Evolutionary conservation across 2,113 vertebrate species (phyloP), one percentile per base, ranked within the genome.

Genomic region (Malurus melanocephalus): DNA sequence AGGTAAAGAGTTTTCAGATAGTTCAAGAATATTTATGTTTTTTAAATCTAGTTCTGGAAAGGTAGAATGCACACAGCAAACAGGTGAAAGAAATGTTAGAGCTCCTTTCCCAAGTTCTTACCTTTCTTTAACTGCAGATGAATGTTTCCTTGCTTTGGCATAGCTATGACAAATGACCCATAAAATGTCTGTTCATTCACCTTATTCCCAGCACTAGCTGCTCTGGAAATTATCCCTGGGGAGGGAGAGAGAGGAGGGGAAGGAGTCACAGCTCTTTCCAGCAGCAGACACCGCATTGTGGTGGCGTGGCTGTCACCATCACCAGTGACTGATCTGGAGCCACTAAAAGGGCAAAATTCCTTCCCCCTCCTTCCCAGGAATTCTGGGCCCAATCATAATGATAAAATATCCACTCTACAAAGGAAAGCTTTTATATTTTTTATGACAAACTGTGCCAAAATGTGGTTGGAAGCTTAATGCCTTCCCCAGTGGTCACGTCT

Each of bases 121-220:
- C 21, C 9, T 77, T 87, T 85, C 43, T 82, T 87, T 80, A 65
- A 60, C 49, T 83, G 67, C 53, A 71, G 69, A 57, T 89, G 49
- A 40, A 71, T 77, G 12, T 77, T 92, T 77, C 68, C 64, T 87
- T 82, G n/a, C 55, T 87, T 93, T 89, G 87, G n/a, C 55, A 4
- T 69, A 87, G 77, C 75, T 52, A 14, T 92, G 72, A 87, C 15
- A 83, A 73, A 89, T 42, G 43, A 89, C 51, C 60, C 60, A 85
- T 48, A 49, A 91, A 80, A 71, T 33, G 8, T 62, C 45, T 56
- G 35, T 53, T 65, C 3, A 3, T 66, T 89, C 79, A 48, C 48
- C n/a, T 71, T 92, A 53, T 28, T 68, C 62, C 43, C 21, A 48
- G 40, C 48, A 4, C 71, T 77, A 14, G 35, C 57, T 89, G 75